Conservation (phyloP, 2,888 invertebrate genomes). For the Liodrosophila aerea region DNA sequence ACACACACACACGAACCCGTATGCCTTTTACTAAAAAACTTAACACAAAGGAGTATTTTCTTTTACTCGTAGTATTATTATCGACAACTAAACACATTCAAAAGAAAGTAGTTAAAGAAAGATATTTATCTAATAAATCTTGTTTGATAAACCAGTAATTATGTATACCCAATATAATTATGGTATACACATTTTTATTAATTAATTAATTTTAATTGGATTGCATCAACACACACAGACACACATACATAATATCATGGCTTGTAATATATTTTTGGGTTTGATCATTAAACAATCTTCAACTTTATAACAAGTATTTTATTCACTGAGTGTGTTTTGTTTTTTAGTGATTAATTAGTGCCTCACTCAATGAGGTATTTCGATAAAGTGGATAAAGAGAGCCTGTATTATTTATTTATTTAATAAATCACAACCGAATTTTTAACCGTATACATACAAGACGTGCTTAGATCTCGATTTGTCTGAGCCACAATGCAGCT, state of each 20-base stretch:
- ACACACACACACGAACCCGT: not conserved
- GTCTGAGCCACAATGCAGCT: conserved; percentile 58
- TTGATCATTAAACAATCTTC: too few species aligned
- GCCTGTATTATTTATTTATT: conserved; percentile 4
- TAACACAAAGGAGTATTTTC: not conserved
- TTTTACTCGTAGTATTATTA: not conserved
- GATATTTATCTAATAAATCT: not conserved
- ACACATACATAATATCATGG: not conserved
- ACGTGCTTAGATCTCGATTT: conserved; percentile 58
- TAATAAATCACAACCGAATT: conserved; percentile 56
- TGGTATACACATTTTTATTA: conserved; percentile 6
- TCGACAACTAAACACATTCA: too few species aligned
- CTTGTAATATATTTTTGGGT: too few species aligned
- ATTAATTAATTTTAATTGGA: too few species aligned
- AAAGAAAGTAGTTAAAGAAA: not conserved
- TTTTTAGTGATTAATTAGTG: too few species aligned
- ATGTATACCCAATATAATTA: not conserved
- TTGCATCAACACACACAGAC: not conserved
- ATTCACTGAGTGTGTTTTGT: too few species aligned
- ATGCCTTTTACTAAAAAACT: too few species aligned
- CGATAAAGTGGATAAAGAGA: too few species aligned
- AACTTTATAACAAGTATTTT: too few species aligned
- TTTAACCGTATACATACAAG: conserved; percentile 52
- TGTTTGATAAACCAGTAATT: not conserved
- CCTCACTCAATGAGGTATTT: too few species aligned